These are phyloP conservation scores for Egretta garzetta DNA, from an alignment of 2,113 vertebrate genomes.

Conservation along the genomic window DNA sequence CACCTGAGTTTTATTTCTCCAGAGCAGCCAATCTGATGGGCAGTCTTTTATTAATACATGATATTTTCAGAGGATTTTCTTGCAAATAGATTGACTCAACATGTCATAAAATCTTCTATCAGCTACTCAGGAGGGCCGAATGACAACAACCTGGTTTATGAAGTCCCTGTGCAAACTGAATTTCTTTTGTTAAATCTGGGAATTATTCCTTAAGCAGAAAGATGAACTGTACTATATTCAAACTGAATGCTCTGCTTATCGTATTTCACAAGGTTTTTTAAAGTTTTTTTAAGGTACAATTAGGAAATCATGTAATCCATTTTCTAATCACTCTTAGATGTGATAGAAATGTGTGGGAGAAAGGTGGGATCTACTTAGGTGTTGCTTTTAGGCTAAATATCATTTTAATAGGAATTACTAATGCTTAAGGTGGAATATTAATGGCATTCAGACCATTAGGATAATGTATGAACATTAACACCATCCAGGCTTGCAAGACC, in stretches of 20 bases:
- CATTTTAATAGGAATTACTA: not conserved
- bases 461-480: not conserved
- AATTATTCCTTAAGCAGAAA: not conserved
- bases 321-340: not conserved
- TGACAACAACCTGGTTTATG: accelerated
- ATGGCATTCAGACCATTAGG: not conserved
- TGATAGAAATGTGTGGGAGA: not conserved
- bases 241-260: not conserved
- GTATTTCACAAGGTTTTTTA: not conserved
- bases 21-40: not conserved
- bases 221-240: not conserved
- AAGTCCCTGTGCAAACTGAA: not conserved
- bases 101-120: not conserved
- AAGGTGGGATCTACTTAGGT: not conserved
- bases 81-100: not conserved
- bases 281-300: not conserved
- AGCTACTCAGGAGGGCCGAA: not conserved
- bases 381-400: not conserved
- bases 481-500: not conserved
- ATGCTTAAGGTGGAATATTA: not conserved
- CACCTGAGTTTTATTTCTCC: not conserved
- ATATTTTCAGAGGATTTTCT: not conserved
- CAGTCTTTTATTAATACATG: not conserved
- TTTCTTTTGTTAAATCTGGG: not conserved
- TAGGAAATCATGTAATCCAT: not conserved